Base-by-base conservation (phyloP, 2,113 vertebrate species). In the Argyrosomus japonicus region DNA sequence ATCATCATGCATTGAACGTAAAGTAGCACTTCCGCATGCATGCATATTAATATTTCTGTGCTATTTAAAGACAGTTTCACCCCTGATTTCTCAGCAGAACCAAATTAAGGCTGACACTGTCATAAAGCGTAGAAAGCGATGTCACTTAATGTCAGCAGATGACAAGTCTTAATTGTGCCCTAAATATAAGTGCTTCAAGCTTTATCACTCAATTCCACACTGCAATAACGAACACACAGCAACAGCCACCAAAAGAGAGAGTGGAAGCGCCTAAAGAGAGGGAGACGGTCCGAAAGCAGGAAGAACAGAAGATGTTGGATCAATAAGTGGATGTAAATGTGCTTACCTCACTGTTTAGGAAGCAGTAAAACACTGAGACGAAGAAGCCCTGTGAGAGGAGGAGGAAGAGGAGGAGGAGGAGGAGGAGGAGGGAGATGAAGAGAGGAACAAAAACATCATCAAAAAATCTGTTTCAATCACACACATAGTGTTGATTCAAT, bases 281-380 rank as follows among this genome's bases (percentile, higher is more conserved):
- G 8, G 2, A 19, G 50, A 7, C 36, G 7, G 36, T 40, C 36
- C 36, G 7, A 8, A 15, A 11, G 21, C 47, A 19, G 72, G 73
- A 29, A 36, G 32, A 17, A 32, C 14, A 15, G 29, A 36, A 86
- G 83, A 70, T 27, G 67, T 63, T 43, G 12, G 75, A 77, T 87
- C 84, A 77, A 89, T 89, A 69, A 29, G 27, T 0, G 43, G 68
- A 75, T n/a, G 78, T 40, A 73, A 60, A 78, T 19, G 23, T 79
- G 68, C 96, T 96, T 91, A 99, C 97, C 96, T 98, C 96, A 0
- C 97, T 97, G 92, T 98, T 99, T 89, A 98, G 91, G 94, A 97
- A 97, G 92, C 96, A 97, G 95, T 98, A 98, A 94, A 97, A 97
- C 60, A 98, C 96, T 0, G 96, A 98, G 57, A 97, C 97, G 0